These are phyloP conservation scores for Liopterus haemorrhoidalis DNA, from an alignment of 2,888 invertebrate species.

Conservation along the genomic window DNA sequence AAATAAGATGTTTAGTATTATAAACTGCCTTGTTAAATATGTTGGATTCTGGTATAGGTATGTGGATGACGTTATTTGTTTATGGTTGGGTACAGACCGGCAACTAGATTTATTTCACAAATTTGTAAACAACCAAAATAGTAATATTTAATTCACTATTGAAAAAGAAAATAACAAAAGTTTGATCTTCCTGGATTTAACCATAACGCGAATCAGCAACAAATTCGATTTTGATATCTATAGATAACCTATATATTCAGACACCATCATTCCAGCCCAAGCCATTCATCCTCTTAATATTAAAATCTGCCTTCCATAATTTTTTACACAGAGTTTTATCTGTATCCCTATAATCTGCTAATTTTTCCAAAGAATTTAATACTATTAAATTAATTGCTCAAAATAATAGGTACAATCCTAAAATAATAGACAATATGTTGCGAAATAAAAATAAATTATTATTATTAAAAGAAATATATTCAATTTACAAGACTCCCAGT, in stretches of 20 bases:
- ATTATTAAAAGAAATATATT: no score
- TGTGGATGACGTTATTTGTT: constrained; percentile 12
- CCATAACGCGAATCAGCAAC: constrained; percentile 3
- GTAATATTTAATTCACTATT: constrained; percentile 13
- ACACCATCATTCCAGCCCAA: constrained; percentile 6
- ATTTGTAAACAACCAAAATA: constrained; percentile 3
- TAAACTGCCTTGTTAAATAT: background rate
- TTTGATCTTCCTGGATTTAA: constrained; percentile 8
- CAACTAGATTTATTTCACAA: constrained; percentile 7
- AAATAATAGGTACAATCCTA: constrained; percentile 11
- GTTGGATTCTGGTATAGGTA: constrained; percentile 12
- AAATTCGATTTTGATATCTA: constrained; percentile 9
- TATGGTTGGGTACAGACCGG: constrained; percentile 12
- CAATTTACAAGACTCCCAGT: no score
- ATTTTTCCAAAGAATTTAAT: constrained; percentile 4
- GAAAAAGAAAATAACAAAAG: constrained; percentile 8
- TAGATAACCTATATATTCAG: constrained; percentile 13
- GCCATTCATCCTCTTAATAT: constrained; percentile 7
- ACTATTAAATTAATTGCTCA: constrained; percentile 12
- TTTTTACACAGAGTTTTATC: constrained; percentile 9
- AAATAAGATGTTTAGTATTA: constrained; percentile 1
- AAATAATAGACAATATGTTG: constrained; percentile 13
- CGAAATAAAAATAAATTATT: no score
- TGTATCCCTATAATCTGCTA: background rate
- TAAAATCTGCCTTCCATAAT: constrained; percentile 13